Percentiles rank a stretch among this genome's conserved stretches.
phyloP scores from a whole-genome alignment of 2,797 vertebrate genomes.

The Holocentrus rufus region DNA sequence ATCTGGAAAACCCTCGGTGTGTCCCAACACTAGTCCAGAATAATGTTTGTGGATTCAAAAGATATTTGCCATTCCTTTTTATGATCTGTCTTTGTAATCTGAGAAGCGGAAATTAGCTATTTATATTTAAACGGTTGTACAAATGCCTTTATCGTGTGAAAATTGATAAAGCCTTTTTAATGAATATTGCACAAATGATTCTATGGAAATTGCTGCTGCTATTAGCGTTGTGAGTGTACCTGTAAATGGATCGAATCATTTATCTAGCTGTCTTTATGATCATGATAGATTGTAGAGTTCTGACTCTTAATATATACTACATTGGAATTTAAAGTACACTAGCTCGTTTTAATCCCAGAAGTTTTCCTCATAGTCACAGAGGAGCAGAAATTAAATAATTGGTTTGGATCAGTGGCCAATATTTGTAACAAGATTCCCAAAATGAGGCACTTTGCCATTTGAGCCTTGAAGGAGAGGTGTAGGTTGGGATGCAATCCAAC shows the following conservation, averaged over 20 bases:
- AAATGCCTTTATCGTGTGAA: constrained; percentile 70
- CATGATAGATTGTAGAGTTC: constrained; percentile 15
- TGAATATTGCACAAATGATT: constrained; percentile 77
- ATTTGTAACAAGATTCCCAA: constrained; percentile 38
- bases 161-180: constrained; percentile 60
- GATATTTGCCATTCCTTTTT: constrained; percentile 32
- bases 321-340: constrained; percentile 10
- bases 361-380: not conserved
- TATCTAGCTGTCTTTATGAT: constrained; percentile 27
- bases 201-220: constrained; percentile 71
- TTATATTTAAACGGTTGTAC: constrained; percentile 70
- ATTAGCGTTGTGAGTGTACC: constrained; percentile 68
- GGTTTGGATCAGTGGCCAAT: constrained; percentile 41
- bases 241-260: constrained; percentile 59
- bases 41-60: constrained; percentile 3
- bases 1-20: constrained; percentile 9
- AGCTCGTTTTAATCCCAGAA: constrained; percentile 14
- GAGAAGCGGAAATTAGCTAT: constrained; percentile 56
- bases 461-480: constrained; percentile 40
- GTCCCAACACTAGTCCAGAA: constrained; percentile 28
- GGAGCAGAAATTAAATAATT: constrained; percentile 18
- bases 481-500: not conserved
- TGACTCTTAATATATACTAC: constrained; percentile 34
- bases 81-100: constrained; percentile 27
- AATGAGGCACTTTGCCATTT: constrained; percentile 67